Evolutionary conservation across 2,888 invertebrate genomes (phyloP).

Genomic region (Epistrophe eligans): DNA sequence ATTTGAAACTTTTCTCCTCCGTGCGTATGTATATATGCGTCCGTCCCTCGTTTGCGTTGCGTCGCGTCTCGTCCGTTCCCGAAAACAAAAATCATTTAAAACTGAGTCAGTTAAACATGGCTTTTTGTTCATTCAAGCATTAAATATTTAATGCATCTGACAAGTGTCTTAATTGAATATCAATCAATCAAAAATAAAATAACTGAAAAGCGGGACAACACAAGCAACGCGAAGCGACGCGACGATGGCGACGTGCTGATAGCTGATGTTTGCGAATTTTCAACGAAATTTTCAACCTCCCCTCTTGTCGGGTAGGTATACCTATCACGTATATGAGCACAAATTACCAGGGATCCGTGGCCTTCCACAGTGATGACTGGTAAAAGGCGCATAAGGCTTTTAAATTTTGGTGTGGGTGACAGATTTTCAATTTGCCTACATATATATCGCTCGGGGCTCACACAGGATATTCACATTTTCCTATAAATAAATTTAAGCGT

Average conservation of each 20-base stretch:
- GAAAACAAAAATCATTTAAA: slow-evolving; percentile 14
- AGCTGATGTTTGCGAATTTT: slow-evolving; percentile 48
- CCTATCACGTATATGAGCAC: neutral
- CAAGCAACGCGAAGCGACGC: neutral
- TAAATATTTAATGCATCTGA: slow-evolving; percentile 40
- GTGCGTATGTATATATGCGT: too few relatives aligned
- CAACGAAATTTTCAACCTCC: slow-evolving; percentile 13
- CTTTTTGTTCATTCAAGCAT: slow-evolving; percentile 11
- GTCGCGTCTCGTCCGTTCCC: too few relatives aligned
- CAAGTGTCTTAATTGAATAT: slow-evolving; percentile 59
- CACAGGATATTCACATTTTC: neutral
- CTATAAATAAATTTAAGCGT: slow-evolving; percentile 10
- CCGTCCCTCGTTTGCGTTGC: too few relatives aligned
- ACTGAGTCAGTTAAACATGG: slow-evolving; percentile 25
- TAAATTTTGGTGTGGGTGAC: neutral
- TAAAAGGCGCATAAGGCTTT: neutral
- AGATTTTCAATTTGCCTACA: slow-evolving; percentile 21
- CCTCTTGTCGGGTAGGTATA: too few relatives aligned
- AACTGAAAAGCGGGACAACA: slow-evolving; percentile 20
- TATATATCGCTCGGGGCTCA: neutral
- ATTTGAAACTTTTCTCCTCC: slow-evolving; percentile 3
- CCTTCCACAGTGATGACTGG: slow-evolving; percentile 17
- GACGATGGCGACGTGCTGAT: slow-evolving; percentile 14
- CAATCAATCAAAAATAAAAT: slow-evolving; percentile 41
- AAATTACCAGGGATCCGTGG: neutral